These are phyloP conservation scores for Hirtodrosophila duncani DNA, from an alignment of 2,888 invertebrate genomes.

Conservation along the genomic window DNA sequence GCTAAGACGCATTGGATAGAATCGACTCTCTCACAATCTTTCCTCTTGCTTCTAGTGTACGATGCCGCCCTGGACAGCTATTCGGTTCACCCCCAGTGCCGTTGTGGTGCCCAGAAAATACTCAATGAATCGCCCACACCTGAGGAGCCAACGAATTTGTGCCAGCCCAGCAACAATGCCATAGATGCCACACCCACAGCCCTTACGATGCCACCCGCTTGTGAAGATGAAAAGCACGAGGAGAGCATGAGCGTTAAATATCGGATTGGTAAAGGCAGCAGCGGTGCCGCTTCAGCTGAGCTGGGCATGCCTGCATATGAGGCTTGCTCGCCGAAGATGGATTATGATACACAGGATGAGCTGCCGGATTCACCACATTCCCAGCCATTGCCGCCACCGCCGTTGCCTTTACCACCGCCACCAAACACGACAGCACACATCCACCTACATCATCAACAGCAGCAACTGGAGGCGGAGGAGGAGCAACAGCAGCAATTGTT, in stretches of 20 bases:
- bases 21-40: no score
- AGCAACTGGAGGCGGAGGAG: conserved; percentile 47
- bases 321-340: conserved; percentile 62
- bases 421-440: conserved; percentile 38
- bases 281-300: conserved; percentile 52
- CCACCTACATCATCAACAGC: conserved; percentile 42
- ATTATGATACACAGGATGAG: conserved; percentile 63
- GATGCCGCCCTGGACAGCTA: conserved; percentile 69
- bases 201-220: conserved; percentile 25
- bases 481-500: conserved; percentile 52
- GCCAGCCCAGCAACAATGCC: conserved; percentile 49
- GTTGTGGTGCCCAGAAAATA: conserved; percentile 54
- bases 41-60: no score
- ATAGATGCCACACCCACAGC: conserved; percentile 40
- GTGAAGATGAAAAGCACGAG: conserved; percentile 58
- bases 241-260: conserved; percentile 56
- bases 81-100: conserved; percentile 55
- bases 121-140: conserved; percentile 58
- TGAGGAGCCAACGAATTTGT: conserved; percentile 62
- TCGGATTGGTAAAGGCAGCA: conserved; percentile 54
- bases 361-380: conserved; percentile 61
- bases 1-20: no score
- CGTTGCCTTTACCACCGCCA: conserved; percentile 33
- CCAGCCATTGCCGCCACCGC: conserved; percentile 31
- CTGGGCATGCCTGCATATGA: conserved; percentile 55